Percentiles rank a stretch among this genome's conserved stretches.
These are phyloP conservation scores for Polyodon spathula DNA, from an alignment of 2,113 vertebrate genomes.

Conservation along the genomic window DNA sequence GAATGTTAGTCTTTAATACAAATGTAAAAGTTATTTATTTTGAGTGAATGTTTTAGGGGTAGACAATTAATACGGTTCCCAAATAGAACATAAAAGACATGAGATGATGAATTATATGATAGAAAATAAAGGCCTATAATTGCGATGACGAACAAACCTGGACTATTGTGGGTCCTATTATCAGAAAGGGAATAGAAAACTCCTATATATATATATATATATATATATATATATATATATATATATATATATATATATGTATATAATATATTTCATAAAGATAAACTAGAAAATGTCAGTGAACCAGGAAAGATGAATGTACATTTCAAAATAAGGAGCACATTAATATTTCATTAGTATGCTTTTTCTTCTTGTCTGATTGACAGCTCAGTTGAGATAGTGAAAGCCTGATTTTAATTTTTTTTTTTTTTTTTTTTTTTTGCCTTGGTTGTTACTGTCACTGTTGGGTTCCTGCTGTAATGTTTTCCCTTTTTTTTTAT, in stretches of 20 bases:
- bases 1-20: too few species aligned
- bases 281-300: conserved; percentile 36
- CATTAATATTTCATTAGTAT: conserved; percentile 95
- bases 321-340: conserved; percentile 67
- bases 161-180: neutral
- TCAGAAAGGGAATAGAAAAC: neutral
- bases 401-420: conserved; percentile 75
- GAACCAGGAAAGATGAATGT: conserved; percentile 63
- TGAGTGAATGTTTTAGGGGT: too few species aligned
- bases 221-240: neutral
- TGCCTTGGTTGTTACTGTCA: conserved; percentile 54
- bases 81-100: too few species aligned
- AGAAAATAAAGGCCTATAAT: too few species aligned
- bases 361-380: conserved; percentile 75
- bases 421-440: conserved; percentile 70
- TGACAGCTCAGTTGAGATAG: conserved; percentile 76
- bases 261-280: conserved; percentile 17
- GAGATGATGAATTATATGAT: too few species aligned
- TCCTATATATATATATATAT: neutral
- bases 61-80: too few species aligned
- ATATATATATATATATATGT: neutral
- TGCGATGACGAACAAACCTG: too few species aligned
- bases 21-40: too few species aligned
- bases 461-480: conserved; percentile 59
- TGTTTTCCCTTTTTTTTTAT: conserved; percentile 52